phyloP scores from a whole-genome alignment of 2,888 invertebrate genomes.

The Ctenicera cuprea region DNA sequence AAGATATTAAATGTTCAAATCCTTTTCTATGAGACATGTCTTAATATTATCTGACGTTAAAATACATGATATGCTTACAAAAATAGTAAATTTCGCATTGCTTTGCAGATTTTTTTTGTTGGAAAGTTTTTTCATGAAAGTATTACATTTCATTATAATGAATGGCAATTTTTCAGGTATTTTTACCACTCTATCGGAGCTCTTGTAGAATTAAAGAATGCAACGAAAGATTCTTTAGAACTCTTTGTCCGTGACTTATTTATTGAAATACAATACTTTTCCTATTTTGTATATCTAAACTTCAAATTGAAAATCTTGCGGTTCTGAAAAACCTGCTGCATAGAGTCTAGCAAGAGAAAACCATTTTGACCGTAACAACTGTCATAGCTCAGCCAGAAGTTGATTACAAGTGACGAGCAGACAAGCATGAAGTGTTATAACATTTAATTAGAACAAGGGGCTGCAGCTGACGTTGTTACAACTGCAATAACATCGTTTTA shows the following conservation, averaged over 20 bases:
- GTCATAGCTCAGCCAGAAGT: slow-evolving; percentile 7
- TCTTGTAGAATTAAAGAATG: neutral
- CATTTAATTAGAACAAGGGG: slow-evolving; percentile 15
- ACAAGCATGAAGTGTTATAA: slow-evolving; percentile 23
- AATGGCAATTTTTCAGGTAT: neutral
- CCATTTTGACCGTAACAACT: neutral
- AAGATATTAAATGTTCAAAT: too few relatives aligned
- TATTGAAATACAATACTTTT: slow-evolving; percentile 4
- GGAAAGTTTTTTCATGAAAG: too few relatives aligned
- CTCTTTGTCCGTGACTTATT: neutral
- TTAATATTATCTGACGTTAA: too few relatives aligned
- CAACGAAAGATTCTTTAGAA: neutral
- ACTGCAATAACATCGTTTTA: slow-evolving; percentile 2
- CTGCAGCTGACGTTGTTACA: neutral
- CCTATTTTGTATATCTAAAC: neutral
- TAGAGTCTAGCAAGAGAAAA: neutral
- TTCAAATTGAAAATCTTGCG: neutral
- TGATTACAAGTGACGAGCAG: slow-evolving; percentile 18
- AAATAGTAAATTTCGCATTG: too few relatives aligned
- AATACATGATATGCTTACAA: too few relatives aligned
- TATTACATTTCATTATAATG: too few relatives aligned
- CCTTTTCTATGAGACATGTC: too few relatives aligned
- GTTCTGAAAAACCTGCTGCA: neutral
- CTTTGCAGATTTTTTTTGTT: too few relatives aligned
- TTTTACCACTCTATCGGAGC: neutral